These are phyloP conservation scores for Tromatobia lineatoria DNA, from an alignment of 2,888 invertebrate genomes.

Conservation along the genomic window DNA sequence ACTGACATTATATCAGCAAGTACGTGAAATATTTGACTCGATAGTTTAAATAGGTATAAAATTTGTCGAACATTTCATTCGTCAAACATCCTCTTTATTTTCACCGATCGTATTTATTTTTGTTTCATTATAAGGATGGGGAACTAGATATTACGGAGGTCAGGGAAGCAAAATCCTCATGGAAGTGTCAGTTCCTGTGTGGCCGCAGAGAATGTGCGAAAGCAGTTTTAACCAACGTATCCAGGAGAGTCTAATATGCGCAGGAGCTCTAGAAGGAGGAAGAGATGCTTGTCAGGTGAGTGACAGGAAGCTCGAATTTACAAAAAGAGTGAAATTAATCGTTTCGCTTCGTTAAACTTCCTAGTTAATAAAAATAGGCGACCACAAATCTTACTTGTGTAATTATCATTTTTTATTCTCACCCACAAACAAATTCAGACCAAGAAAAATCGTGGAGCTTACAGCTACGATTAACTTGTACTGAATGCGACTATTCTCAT, in stretches of 20 bases:
- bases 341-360: no score
- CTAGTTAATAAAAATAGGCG: no score
- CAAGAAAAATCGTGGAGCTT: no score
- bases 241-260: conserved; percentile 91
- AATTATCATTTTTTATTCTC: no score
- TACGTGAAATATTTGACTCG: no score
- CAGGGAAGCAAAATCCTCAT: conserved; percentile 89
- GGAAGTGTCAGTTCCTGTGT: conserved; percentile 93
- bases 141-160: conserved; percentile 91
- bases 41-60: background rate
- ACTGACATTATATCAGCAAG: no score
- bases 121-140: conserved; percentile 89
- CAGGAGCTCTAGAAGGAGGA: conserved; percentile 91
- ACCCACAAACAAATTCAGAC: no score
- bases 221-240: conserved; percentile 89
- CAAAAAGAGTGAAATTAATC: background rate
- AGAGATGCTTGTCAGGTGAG: conserved; percentile 93
- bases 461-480: no score
- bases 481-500: no score
- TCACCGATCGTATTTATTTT: background rate
- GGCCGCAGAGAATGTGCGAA: conserved; percentile 90
- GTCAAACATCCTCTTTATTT: background rate
- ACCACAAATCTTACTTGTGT: no score
- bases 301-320: background rate
- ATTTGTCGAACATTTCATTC: background rate